Percentiles rank a stretch among this genome's conserved stretches.
Evolutionary conservation across 2,113 vertebrate species (phyloP).

Genomic region (Gavia stellata): DNA sequence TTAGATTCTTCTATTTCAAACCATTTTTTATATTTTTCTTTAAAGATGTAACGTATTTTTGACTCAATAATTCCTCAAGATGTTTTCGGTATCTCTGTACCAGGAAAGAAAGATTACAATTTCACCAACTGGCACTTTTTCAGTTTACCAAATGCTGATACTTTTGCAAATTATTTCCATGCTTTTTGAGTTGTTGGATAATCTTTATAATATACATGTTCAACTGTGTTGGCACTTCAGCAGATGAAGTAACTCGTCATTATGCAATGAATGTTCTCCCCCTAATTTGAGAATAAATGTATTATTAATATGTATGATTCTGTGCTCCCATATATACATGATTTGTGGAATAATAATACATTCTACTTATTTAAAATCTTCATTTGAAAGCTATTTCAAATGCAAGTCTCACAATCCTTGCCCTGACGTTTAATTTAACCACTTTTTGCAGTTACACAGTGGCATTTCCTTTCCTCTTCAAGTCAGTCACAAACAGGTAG

Average conservation of each 20-base stretch:
- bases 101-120: neutral
- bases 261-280: neutral
- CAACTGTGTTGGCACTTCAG: neutral
- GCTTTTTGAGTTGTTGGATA: neutral
- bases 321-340: neutral
- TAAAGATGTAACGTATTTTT: neutral
- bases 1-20: neutral
- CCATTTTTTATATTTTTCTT: neutral
- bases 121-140: neutral
- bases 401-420: neutral
- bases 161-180: neutral
- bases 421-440: neutral
- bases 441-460: neutral
- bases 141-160: neutral
- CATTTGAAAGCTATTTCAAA: neutral
- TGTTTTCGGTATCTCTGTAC: neutral
- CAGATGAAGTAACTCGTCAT: neutral
- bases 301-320: neutral
- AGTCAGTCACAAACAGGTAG: neutral
- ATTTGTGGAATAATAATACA: neutral
- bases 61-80: neutral
- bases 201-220: constrained; percentile 2
- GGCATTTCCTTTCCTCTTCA: neutral
- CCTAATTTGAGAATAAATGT: constrained; percentile 1
- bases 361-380: neutral